phyloP scores from a whole-genome alignment of 2,888 invertebrate species.

The Limnephilus auricula region DNA sequence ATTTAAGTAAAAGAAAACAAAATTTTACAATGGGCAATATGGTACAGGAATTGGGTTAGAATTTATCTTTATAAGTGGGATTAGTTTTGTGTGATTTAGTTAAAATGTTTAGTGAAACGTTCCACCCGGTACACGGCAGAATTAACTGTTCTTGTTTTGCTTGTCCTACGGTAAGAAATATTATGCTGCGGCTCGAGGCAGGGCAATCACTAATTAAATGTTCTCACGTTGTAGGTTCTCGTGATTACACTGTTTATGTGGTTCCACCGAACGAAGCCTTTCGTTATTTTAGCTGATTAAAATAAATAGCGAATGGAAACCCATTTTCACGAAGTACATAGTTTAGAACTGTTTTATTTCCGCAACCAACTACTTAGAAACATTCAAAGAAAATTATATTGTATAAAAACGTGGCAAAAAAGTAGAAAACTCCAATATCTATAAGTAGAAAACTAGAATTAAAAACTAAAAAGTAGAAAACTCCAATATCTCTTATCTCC shows the following conservation, averaged over 20 bases:
- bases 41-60: background rate
- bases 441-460: too few relatives aligned
- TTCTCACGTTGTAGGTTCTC: slow-evolving; percentile 5
- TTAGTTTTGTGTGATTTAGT: background rate
- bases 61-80: background rate
- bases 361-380: background rate
- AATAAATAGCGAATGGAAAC: background rate
- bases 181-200: slow-evolving; percentile 22
- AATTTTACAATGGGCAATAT: too few relatives aligned
- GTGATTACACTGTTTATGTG: slow-evolving; percentile 2
- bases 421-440: background rate
- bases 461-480: too few relatives aligned
- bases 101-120: background rate
- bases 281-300: background rate
- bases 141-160: slow-evolving; percentile 63
- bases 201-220: slow-evolving; percentile 24
- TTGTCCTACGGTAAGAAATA: slow-evolving; percentile 59
- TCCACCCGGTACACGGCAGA: slow-evolving; percentile 31
- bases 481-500: too few relatives aligned
- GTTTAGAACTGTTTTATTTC: background rate
- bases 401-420: background rate
- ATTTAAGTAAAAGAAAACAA: too few relatives aligned
- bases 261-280: background rate
- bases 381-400: background rate
- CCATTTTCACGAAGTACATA: background rate